These are phyloP conservation scores for Neotoma lepida DNA, from an alignment of 2,113 vertebrate genomes.

Conservation along the genomic window DNA sequence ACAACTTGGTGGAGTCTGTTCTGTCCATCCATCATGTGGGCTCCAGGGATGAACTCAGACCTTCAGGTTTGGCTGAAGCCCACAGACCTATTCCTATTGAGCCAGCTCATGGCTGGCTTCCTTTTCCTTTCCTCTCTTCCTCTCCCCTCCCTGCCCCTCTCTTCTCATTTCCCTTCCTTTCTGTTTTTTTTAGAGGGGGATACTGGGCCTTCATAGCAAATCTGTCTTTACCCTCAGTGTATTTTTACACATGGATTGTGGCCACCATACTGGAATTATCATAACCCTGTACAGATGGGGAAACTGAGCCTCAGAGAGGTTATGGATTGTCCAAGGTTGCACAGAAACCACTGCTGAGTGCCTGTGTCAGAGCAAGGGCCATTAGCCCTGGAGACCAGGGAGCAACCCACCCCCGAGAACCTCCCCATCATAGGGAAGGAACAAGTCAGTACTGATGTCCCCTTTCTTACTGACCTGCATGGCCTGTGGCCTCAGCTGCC, in stretches of 20 bases:
- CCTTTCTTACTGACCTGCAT: not conserved
- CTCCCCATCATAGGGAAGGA: not conserved
- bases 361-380: not conserved
- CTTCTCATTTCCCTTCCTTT: not conserved
- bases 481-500: not conserved
- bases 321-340: not conserved
- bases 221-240: not conserved
- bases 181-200: not conserved
- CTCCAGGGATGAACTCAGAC: not conserved
- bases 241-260: fast-evolving
- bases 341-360: fast-evolving
- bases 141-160: not conserved
- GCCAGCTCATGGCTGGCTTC: not conserved
- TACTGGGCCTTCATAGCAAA: not conserved
- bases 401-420: too few species aligned
- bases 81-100: too few species aligned
- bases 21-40: not conserved
- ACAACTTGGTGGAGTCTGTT: not conserved
- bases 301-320: not conserved
- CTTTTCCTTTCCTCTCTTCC: too few species aligned
- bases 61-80: not conserved
- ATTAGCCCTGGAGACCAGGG: not conserved
- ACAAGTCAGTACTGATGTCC: fast-evolving
- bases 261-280: fast-evolving
- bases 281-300: too few species aligned